Conservation (phyloP, 1,140 invertebrate genomes). For the Trinorchestia longiramus region DNA sequence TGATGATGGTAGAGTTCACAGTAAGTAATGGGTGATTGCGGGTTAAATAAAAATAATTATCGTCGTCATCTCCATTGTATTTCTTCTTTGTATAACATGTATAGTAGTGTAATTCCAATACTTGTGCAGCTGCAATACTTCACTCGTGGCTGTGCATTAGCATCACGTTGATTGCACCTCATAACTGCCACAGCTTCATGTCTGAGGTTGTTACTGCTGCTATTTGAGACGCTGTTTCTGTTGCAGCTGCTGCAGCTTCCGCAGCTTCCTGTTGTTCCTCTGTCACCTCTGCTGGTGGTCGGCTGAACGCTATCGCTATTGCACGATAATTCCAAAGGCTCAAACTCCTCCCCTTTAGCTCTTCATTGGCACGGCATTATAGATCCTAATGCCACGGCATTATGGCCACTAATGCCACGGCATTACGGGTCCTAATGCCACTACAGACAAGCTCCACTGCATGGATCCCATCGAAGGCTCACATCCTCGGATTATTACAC, state of each 20-base stretch:
- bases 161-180: too few relatives aligned
- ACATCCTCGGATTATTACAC: neutral
- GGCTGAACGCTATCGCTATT: neutral
- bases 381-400: constrained; percentile 5
- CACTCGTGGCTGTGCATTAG: too few relatives aligned
- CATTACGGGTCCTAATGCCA: neutral
- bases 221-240: neutral
- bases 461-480: neutral
- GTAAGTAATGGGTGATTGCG: too few relatives aligned
- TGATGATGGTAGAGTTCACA: too few relatives aligned
- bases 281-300: neutral
- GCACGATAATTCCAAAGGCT: neutral
- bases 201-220: neutral
- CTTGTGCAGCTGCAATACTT: too few relatives aligned
- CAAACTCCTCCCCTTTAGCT: constrained; percentile 9
- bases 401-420: constrained; percentile 15
- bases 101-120: too few relatives aligned
- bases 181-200: too few relatives aligned
- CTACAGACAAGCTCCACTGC: neutral
- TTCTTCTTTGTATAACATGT: too few relatives aligned
- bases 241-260: neutral
- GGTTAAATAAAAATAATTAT: too few relatives aligned
- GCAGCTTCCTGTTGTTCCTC: too few relatives aligned
- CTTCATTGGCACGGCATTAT: constrained; percentile 27
- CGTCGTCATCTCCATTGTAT: too few relatives aligned